Evolutionary conservation across 2,113 vertebrate genomes (phyloP), one percentile per base, ranked within the genome.

Genomic region (Neogobius melanostomus): DNA sequence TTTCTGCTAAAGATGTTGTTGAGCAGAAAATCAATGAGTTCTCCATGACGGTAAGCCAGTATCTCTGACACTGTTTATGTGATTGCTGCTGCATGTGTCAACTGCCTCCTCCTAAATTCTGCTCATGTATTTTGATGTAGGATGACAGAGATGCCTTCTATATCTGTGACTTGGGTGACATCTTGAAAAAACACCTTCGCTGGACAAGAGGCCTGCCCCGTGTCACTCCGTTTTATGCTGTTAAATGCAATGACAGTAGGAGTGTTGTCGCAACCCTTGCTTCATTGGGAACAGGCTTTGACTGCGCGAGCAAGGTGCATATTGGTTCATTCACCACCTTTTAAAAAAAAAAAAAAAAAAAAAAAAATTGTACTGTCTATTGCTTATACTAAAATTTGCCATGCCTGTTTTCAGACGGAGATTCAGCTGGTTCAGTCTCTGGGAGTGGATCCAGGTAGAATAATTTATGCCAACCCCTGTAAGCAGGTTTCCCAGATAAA

Each of bases 401-500:
- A 16, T 76, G 68, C 66, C 66, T 9, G 49, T 62, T 48, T 87
- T 17, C 79, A 99, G 98, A 97, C 75, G 8, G 98, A 99, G 89
- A 99, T 99, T 71, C 95, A 98, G 51, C 73, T 98, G 80, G 93
- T 99, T 14, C 97, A 98, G 91, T 94, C 94, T 84, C 90, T 95
- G 6, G 96, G 96, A 66, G 97, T 99, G 6, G 92, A 95, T 69
- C 93, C 96, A 2, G 93, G 94, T 75, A 89, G 94, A 89, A 97
- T 99, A 72, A 99, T 99, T 90, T 99, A 98, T 83, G 98, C 97
- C 79, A 99, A 99, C 83, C 98, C 98, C 53, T 99, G 97, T 85
- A 99, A 99, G 83, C 97, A 99, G 92, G 91, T 96, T 28, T 99
- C 98, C 71, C 98, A 99, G 72, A 98, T 99, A 68, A 99, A 98